Evolutionary conservation across 2,113 vertebrate genomes (phyloP).

Genomic region (Ascaphus truei): DNA sequence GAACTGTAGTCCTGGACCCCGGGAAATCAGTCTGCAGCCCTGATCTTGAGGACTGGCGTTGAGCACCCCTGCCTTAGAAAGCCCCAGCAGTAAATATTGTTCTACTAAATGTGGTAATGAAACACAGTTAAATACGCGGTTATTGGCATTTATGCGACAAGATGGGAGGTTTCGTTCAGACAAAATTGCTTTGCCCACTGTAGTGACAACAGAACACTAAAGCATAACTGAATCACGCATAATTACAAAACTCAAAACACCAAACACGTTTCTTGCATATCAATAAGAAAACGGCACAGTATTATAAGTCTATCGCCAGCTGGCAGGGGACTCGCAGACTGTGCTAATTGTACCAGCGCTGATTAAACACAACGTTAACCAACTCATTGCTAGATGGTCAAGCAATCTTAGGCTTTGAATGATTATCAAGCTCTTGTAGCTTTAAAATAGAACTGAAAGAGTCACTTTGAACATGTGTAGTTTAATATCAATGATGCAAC

Average conservation of each 20-base stretch:
- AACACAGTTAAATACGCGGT: not conserved
- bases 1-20: too few species aligned
- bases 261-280: slow-evolving; percentile 6
- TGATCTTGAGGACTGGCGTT: too few species aligned
- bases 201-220: slow-evolving; percentile 30
- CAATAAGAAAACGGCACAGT: not conserved
- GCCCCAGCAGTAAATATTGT: slow-evolving; percentile 16
- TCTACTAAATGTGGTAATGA: slow-evolving; percentile 1
- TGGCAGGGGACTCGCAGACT: not conserved
- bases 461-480: too few species aligned
- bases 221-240: slow-evolving; percentile 11
- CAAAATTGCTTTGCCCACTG: slow-evolving; percentile 20
- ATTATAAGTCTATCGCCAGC: slow-evolving; percentile 18
- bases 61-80: not conserved
- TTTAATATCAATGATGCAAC: too few species aligned
- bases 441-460: too few species aligned
- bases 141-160: slow-evolving; percentile 10
- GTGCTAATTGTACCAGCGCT: slow-evolving; percentile 15
- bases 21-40: too few species aligned
- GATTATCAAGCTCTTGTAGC: too few species aligned
- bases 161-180: not conserved
- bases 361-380: not conserved
- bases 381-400: too few species aligned
- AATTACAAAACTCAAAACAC: slow-evolving; percentile 29
- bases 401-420: too few species aligned